These are phyloP conservation scores for Thaleichthys pacificus DNA, from an alignment of 2,797 vertebrate species.

Conservation along the genomic window DNA sequence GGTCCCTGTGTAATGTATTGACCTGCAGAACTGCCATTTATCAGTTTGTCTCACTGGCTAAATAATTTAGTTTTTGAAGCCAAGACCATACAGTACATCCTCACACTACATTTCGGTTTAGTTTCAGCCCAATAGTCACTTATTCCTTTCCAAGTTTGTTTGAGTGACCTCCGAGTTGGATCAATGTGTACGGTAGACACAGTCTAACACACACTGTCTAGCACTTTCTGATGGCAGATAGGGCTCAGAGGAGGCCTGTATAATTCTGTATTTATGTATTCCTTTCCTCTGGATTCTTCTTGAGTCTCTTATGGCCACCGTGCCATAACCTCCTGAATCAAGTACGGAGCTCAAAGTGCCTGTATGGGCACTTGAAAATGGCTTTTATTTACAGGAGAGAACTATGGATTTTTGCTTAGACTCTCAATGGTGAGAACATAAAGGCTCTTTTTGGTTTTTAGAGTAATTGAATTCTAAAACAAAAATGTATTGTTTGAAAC, in stretches of 20 bases:
- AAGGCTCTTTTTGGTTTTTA: slow-evolving; percentile 52
- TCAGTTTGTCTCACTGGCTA: slow-evolving; percentile 77
- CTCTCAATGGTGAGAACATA: slow-evolving; percentile 44
- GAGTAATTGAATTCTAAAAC: slow-evolving; percentile 60
- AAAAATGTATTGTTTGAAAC: slow-evolving; percentile 17
- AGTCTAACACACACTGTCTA: neutral
- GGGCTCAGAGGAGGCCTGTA: slow-evolving; percentile 56
- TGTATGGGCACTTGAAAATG: slow-evolving; percentile 60
- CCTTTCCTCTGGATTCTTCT: slow-evolving; percentile 48
- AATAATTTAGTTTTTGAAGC: slow-evolving; percentile 78
- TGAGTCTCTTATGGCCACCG: slow-evolving; percentile 46
- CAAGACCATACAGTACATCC: slow-evolving; percentile 61
- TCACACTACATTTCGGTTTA: slow-evolving; percentile 53
- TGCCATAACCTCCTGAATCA: slow-evolving; percentile 68
- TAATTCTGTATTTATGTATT: slow-evolving; percentile 61
- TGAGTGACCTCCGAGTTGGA: slow-evolving; percentile 45
- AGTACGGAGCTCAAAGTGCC: slow-evolving; percentile 59
- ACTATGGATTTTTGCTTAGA: slow-evolving; percentile 64
- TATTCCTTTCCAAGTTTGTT: slow-evolving; percentile 8
- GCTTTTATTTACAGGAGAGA: slow-evolving; percentile 69
- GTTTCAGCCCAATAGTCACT: slow-evolving; percentile 55
- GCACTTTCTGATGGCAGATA: slow-evolving; percentile 51
- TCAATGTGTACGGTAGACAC: slow-evolving; percentile 45
- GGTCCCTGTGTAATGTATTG: slow-evolving; percentile 78
- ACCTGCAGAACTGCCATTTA: slow-evolving; percentile 73